Base-by-base conservation (phyloP, 2,797 vertebrate genomes). In the Columba guinea region DNA sequence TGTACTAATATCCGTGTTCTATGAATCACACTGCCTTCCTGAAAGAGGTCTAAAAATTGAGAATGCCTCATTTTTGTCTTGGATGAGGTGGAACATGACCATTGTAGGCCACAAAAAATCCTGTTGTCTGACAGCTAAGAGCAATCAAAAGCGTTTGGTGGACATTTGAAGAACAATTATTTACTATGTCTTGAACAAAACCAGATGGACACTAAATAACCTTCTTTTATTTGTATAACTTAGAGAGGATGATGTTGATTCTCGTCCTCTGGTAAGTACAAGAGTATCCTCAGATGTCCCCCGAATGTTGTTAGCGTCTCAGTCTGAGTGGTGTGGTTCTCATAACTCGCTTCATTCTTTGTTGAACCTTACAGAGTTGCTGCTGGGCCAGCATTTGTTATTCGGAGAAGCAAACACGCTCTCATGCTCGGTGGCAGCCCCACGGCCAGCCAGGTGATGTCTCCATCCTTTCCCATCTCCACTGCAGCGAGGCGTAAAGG, bases 161-260 rank as follows among this genome's bases (percentile, higher is more conserved):
- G 59, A 37, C 49, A 21, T 89, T 65, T 69, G 53, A 65, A 65
- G 60, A 87, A 44, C 23, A 88, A 22, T 59, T 90, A 84, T 90
- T 95, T 93, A 51, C 64, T 53, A 7, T 53, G n/a, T 90, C 37
- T 87, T 87, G 62, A 90, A 48, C 58, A 90, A 87, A 90, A 74
- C 2, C 68, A 78, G 84, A 83, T 89, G 84, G 65, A 52, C 24
- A 6, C 37, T 70, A 80, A 93, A 94, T 89, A 84, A 60, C 69
- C 69, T 79, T 69, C 63, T 89, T 88, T 90, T 49, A 52, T 74
- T 84, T 91, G 62, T 84, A 4, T 87, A 71, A 68, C 30, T 64
- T 85, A 34, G 55, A 75, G 83, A 74, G 34, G 75, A 20, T 80
- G 51, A 71, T 85, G 60, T 62, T 65, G 90, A 84, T 87, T 94